Evolutionary conservation across 1,140 invertebrate species (phyloP), one percentile per base, ranked within the genome.

Genomic region (Ridgeia piscesae): DNA sequence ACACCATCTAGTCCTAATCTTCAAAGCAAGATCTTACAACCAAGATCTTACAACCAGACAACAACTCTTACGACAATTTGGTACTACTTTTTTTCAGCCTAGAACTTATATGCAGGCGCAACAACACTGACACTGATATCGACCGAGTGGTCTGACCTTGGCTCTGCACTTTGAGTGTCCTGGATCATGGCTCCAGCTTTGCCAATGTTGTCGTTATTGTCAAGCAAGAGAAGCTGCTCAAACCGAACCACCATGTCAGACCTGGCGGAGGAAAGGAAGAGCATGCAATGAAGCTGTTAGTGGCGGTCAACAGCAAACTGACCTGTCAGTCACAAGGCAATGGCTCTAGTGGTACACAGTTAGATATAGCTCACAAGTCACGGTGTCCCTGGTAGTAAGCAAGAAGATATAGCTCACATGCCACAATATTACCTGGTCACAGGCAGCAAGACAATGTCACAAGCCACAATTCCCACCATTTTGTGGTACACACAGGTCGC

Each of bases 151-250:
- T 42, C 58, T 77, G 58, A 77, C 58, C 58, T 77, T 77, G 58
- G 58, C 27, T 77, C 27, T 14, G 58, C 58, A 77, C 27, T 77
- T 21, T 21, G 58, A 4, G 14, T 77, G 8, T 77, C 17, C 27
- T 21, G 58, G 27, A 31, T 77, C 27, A 21, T 77, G 27, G 27
- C 27, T 9, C 17, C 27, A 77, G 0, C 58, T 77, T 77, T 77
- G 58, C 58, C 58, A 77, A 77, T 77, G 58, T 77, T 77, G 58
- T 77, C 58, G 27, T 77, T 77, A 77, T 77, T 77, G 58, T 77
- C 58, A 77, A 17, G 4, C 58, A 77, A 77, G 8, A 77, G 14
- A 77, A 77, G 58, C 27, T 77, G 58, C 11, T 77, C 58, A 77
- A 77, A 31, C 17, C 58, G 58, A 77, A 77, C 11, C 6, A 21